Percentiles rank a stretch among this genome's conserved stretches.
These are phyloP conservation scores for Melanerpes aurifrons DNA, from an alignment of 2,113 vertebrate species.

Conservation along the genomic window DNA sequence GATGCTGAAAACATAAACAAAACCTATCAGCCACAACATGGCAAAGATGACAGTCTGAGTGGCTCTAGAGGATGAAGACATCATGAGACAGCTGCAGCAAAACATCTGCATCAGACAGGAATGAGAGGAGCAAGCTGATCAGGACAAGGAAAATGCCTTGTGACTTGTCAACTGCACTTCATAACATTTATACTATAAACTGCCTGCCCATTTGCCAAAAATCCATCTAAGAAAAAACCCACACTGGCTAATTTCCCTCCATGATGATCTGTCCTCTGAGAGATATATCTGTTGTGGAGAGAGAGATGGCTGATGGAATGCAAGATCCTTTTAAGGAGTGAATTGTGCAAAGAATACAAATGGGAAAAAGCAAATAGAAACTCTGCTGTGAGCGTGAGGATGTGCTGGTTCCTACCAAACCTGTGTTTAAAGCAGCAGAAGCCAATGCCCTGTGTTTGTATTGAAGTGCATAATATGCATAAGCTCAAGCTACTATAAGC, in stretches of 20 bases:
- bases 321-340: constrained; percentile 32
- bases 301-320: neutral
- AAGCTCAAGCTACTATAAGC: neutral
- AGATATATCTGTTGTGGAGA: neutral
- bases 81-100: neutral
- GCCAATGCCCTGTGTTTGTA: neutral
- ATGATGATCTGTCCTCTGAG: neutral
- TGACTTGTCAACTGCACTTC: constrained; percentile 45
- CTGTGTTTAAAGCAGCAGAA: neutral
- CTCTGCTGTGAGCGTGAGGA: neutral
- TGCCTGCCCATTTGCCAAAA: constrained; percentile 27
- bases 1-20: neutral
- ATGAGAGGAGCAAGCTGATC: constrained; percentile 7
- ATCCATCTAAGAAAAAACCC: constrained; percentile 28
- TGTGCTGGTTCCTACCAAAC: neutral
- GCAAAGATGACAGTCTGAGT: neutral
- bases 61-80: neutral
- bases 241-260: neutral
- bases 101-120: neutral
- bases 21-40: neutral
- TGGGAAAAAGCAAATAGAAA: neutral
- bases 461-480: neutral
- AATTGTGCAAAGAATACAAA: neutral
- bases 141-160: constrained; percentile 32
- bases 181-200: constrained; percentile 26